Percentiles rank a stretch among this genome's conserved stretches.
phyloP scores from a whole-genome alignment of 92 coral and sea anemone genomes.

The Palythoa grandiflora region DNA sequence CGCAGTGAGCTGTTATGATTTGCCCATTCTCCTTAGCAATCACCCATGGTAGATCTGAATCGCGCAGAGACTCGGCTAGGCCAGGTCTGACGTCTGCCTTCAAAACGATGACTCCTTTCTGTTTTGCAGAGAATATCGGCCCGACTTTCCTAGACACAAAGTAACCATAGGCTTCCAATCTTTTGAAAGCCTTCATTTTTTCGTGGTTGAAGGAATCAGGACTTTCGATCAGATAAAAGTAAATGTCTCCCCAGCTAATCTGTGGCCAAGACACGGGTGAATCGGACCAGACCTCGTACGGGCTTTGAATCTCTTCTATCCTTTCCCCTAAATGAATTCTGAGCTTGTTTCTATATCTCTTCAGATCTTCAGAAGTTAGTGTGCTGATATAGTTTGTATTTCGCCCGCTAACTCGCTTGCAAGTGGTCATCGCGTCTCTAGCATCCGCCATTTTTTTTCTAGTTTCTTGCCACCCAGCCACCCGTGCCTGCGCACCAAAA shows the following conservation, averaged over 20 bases:
- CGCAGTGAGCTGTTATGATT: conserved; percentile 63
- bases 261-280: not conserved
- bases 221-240: conserved; percentile 12
- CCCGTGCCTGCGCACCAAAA: not conserved
- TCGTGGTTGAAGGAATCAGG: conserved; percentile 6
- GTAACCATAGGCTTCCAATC: too few relatives aligned
- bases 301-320: not conserved
- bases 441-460: conserved; percentile 1
- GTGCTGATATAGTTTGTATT: not conserved
- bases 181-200: not conserved
- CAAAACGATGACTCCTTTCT: too few relatives aligned
- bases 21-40: conserved; percentile 39
- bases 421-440: not conserved
- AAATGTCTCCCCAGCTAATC: not conserved
- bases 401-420: conserved; percentile 4
- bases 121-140: too few relatives aligned
- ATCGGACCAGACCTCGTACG: conserved; percentile 20
- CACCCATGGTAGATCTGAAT: conserved; percentile 42
- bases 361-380: not conserved
- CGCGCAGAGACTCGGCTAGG: not conserved
- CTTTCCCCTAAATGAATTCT: not conserved
- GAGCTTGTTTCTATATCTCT: conserved; percentile 1
- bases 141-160: too few relatives aligned
- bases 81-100: too few relatives aligned
- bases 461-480: not conserved